Evolutionary conservation across 2,888 invertebrate genomes (phyloP).

Genomic region (Plagodis pulveraria): DNA sequence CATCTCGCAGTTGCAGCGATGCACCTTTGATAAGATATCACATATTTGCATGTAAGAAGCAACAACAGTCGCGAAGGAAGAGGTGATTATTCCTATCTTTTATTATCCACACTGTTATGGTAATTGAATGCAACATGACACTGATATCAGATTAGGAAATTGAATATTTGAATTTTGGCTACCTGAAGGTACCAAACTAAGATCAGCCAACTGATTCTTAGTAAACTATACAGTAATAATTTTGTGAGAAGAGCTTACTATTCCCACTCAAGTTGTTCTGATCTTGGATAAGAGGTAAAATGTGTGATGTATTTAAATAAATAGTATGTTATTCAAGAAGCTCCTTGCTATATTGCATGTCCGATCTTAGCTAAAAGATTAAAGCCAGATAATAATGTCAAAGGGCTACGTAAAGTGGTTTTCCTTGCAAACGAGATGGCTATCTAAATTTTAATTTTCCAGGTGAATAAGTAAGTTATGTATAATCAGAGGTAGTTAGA

Average conservation of each 20-base stretch:
- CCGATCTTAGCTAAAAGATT: constrained; percentile 23
- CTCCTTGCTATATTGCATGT: constrained; percentile 18
- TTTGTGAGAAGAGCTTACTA: constrained; percentile 8
- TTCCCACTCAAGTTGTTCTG: constrained; percentile 10
- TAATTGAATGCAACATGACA: constrained; percentile 79
- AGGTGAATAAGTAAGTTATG: constrained; percentile 1
- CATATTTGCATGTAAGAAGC: constrained; percentile 78
- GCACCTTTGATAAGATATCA: constrained; percentile 72
- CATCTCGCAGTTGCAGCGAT: constrained; percentile 66
- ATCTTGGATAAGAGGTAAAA: constrained; percentile 5
- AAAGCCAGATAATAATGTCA: constrained; percentile 25
- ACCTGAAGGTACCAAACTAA: constrained; percentile 40
- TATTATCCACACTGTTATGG: constrained; percentile 75
- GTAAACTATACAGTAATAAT: constrained; percentile 7
- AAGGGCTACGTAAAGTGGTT: constrained; percentile 23
- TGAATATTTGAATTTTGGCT: constrained; percentile 57
- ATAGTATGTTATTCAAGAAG: constrained; percentile 16
- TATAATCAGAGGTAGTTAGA: too few species aligned
- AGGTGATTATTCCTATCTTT: constrained; percentile 68
- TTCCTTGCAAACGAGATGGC: constrained; percentile 24
- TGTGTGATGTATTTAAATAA: constrained; percentile 8
- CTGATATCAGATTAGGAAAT: constrained; percentile 80
- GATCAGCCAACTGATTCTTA: constrained; percentile 1
- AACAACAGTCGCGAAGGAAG: constrained; percentile 57
- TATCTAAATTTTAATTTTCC: constrained; percentile 27